Evolutionary conservation across 2,888 invertebrate species (phyloP).

Genomic region (Parnassius mnemosyne): DNA sequence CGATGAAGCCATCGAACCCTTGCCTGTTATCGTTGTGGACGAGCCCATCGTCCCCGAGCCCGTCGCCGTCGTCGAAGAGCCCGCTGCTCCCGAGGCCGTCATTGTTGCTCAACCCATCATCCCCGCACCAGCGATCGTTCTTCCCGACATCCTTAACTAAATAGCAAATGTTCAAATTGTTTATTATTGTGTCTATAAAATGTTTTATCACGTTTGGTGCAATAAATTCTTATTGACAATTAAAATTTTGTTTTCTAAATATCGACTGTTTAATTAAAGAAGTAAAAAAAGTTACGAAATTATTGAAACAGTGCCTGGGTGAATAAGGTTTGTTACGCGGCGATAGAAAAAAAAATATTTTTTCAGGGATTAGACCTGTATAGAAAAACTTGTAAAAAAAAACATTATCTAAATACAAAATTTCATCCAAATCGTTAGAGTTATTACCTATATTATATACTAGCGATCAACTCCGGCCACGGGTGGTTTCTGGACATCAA

Average conservation of each 20-base stretch:
- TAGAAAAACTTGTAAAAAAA: too few relatives aligned
- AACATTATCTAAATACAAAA: too few relatives aligned
- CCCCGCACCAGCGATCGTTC: slow-evolving; percentile 17
- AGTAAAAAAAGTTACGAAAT: too few relatives aligned
- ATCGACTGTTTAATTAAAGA: not conserved
- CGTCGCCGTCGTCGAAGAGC: slow-evolving; percentile 12
- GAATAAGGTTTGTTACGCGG: too few relatives aligned
- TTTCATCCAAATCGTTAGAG: too few relatives aligned
- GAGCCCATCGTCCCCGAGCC: slow-evolving; percentile 10
- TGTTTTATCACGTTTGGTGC: not conserved
- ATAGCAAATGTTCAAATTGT: not conserved
- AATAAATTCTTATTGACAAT: slow-evolving; percentile 1
- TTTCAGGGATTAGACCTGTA: too few relatives aligned
- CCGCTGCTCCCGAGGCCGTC: slow-evolving; percentile 19
- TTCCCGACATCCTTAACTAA: slow-evolving; percentile 10
- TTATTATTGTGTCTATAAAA: slow-evolving; percentile 1
- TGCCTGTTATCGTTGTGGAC: slow-evolving; percentile 21
- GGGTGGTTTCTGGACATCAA: too few relatives aligned
- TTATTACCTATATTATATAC: too few relatives aligned
- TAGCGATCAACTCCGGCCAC: too few relatives aligned
- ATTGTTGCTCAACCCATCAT: slow-evolving; percentile 14
- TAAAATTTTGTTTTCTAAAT: not conserved
- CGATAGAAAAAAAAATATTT: too few relatives aligned
- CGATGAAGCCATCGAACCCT: slow-evolving; percentile 15
- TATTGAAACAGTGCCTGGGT: too few relatives aligned